phyloP scores from a whole-genome alignment of 2,888 invertebrate species.

The Tethea ocularis region DNA sequence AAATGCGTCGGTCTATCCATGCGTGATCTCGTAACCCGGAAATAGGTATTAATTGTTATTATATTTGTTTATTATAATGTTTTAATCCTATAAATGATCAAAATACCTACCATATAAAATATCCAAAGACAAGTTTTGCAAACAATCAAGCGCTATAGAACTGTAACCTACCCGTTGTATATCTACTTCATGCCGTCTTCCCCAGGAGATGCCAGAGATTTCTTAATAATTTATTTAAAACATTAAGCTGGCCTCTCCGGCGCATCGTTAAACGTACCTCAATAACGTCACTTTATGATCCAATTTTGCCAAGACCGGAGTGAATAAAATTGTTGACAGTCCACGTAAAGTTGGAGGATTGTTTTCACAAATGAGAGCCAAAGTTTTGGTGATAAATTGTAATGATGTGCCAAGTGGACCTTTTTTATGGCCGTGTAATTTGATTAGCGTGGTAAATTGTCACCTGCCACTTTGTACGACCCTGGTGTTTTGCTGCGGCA shows the following conservation, averaged over 20 bases:
- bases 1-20: no score
- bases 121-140: slow-evolving; percentile 17
- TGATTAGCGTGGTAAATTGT: slow-evolving; percentile 13
- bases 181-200: slow-evolving; percentile 22
- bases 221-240: slow-evolving; percentile 79
- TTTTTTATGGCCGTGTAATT: slow-evolving; percentile 6
- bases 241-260: slow-evolving; percentile 56
- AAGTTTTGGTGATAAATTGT: slow-evolving; percentile 56
- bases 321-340: slow-evolving; percentile 61
- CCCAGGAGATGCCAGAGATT: slow-evolving; percentile 60
- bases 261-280: slow-evolving; percentile 64
- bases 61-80: no score
- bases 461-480: slow-evolving; percentile 18
- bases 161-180: no score
- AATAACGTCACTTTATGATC: slow-evolving; percentile 70
- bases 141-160: background rate
- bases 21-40: no score
- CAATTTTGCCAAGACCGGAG: slow-evolving; percentile 55
- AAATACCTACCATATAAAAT: no score
- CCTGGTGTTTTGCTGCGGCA: slow-evolving; percentile 21
- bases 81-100: no score
- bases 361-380: slow-evolving; percentile 43
- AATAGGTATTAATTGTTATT: no score
- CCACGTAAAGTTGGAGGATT: slow-evolving; percentile 43
- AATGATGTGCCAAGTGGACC: slow-evolving; percentile 41